These are phyloP conservation scores for Eunapius fragilis DNA, from an alignment of 37 sponge, comb jelly and placozoan species.

Conservation along the genomic window DNA sequence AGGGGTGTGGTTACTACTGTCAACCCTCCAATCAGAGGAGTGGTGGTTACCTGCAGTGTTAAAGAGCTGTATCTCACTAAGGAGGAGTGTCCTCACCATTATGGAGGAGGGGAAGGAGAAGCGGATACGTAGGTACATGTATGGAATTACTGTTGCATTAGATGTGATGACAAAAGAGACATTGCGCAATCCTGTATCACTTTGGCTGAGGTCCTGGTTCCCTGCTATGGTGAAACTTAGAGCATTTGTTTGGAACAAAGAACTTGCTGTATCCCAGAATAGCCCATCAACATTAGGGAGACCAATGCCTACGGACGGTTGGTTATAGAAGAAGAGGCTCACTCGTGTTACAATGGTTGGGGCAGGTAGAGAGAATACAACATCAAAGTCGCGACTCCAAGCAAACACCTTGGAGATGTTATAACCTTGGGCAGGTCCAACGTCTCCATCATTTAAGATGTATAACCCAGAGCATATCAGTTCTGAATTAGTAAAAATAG, in stretches of 20 bases:
- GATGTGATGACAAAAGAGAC: constrained; percentile 26
- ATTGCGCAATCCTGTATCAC: constrained; percentile 24
- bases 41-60: not conserved
- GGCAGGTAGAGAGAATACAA: not conserved
- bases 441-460: not conserved
- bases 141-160: not conserved
- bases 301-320: constrained; percentile 43
- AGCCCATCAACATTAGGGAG: constrained; percentile 24
- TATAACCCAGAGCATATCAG: not conserved
- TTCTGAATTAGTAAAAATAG: not conserved
- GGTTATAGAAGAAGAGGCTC: constrained; percentile 59
- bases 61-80: constrained; percentile 59
- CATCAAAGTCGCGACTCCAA: constrained; percentile 20
- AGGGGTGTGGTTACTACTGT: not conserved
- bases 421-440: not conserved
- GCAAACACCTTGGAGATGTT: constrained; percentile 8
- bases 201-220: constrained; percentile 31
- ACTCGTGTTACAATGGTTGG: constrained; percentile 14
- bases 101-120: constrained; percentile 19
- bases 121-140: not conserved
- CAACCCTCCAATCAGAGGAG: not conserved
- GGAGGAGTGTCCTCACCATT: not conserved
- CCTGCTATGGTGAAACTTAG: constrained; percentile 13
- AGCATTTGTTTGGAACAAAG: not conserved
- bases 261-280: not conserved